Evolutionary conservation across 1,140 invertebrate genomes (phyloP), one percentile per base, ranked within the genome.

Genomic region (Liolophura sinensis): DNA sequence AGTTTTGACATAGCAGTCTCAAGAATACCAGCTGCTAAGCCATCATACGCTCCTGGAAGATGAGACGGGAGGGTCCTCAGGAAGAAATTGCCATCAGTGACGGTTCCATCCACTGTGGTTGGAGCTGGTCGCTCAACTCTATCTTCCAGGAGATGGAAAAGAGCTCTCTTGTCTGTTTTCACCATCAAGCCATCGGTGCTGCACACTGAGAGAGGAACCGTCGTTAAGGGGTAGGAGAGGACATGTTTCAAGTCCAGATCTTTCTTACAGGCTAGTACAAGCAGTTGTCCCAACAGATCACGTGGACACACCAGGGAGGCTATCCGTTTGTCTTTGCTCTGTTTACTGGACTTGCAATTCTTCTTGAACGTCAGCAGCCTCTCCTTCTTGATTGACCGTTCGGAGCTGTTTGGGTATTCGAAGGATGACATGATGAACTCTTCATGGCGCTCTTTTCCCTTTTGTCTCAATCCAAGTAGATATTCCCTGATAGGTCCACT

Each of bases 231-330:
- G 40, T 60, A 58, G n/a, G 12, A 27, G 5, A 67, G 31, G 49
- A 63, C 65, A n/a, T 52, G 40, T 49, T 60, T 67, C 47, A 60
- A 63, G 24, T n/a, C 25, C 14, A 63, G 60, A 1, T 56, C 25
- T n/a, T n/a, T n/a, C n/a, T n/a, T n/a, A n/a, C n/a, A n/a, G n/a
- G n/a, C n/a, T n/a, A n/a, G n/a, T n/a, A n/a, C n/a, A n/a, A n/a
- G n/a, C n/a, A n/a, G n/a, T n/a, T n/a, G n/a, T n/a, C n/a, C n/a
- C n/a, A n/a, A n/a, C n/a, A n/a, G n/a, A n/a, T n/a, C n/a, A n/a
- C n/a, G n/a, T n/a, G n/a, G n/a, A n/a, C n/a, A n/a, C n/a, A n/a
- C n/a, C n/a, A n/a, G n/a, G n/a, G n/a, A n/a, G n/a, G n/a, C n/a
- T n/a, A n/a, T 12, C 62, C 52, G 16, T 54, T 55, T 51, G 31